Conservation (phyloP, 2,888 invertebrate species). For the Siphlonurus alternatus region DNA sequence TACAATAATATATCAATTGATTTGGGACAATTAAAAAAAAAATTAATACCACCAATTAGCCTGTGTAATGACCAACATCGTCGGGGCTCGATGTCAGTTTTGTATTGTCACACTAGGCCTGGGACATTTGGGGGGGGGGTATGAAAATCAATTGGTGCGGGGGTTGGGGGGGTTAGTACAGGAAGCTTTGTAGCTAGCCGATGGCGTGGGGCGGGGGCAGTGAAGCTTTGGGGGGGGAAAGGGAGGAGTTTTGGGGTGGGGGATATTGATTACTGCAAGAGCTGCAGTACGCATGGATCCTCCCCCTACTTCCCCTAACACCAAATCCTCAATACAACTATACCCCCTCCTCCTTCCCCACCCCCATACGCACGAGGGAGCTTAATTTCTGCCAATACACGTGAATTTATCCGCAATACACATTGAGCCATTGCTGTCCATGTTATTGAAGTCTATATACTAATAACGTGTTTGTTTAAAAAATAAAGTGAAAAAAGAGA, state of each 20-base stretch:
- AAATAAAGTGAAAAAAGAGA: neutral
- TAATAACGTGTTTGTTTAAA: neutral
- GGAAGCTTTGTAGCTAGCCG: too few relatives aligned
- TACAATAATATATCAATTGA: too few relatives aligned
- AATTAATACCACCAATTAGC: neutral
- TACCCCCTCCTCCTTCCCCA: neutral
- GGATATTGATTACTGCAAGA: neutral
- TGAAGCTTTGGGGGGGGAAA: neutral
- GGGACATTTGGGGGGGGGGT: neutral
- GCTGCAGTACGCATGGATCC: neutral
- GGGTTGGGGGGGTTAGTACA: neutral
- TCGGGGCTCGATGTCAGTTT: neutral
- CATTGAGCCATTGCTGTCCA: neutral
- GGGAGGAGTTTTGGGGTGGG: neutral
- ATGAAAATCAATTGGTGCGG: neutral
- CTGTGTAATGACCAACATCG: neutral
- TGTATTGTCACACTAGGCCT: neutral
- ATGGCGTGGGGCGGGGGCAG: too few relatives aligned
- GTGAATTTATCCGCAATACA: neutral
- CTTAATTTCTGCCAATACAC: neutral
- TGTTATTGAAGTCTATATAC: too few relatives aligned
- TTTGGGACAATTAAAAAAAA: neutral
- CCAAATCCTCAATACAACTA: too few relatives aligned
- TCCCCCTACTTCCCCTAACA: neutral
- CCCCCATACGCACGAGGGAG: neutral